A percentile compares a stretch with the other conserved stretches of the same genome.
These are phyloP conservation scores for Catalaphyllia jardinei DNA, from an alignment of 64 coral and sea anemone genomes.

Conservation along the genomic window DNA sequence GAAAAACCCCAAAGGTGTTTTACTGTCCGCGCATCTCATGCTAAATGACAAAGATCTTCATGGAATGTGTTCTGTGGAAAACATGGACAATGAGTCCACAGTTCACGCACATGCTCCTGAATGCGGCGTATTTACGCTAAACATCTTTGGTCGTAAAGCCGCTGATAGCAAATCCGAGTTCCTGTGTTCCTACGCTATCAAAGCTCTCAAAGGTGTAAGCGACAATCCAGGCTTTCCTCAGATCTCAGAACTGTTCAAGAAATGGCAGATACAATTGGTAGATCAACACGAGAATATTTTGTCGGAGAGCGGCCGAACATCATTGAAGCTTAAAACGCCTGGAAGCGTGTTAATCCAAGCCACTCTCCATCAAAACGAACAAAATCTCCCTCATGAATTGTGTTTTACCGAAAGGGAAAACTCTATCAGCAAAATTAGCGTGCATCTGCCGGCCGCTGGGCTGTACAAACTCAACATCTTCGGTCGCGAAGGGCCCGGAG, in stretches of 20 bases:
- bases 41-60: conserved; percentile 5
- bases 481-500: conserved; percentile 31
- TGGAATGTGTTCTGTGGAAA: conserved; percentile 32
- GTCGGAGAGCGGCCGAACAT: conserved; percentile 17
- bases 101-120: conserved; percentile 18
- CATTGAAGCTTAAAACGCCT: conserved; percentile 28
- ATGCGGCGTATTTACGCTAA: conserved; percentile 43
- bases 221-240: conserved; percentile 59
- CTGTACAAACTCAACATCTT: conserved; percentile 58
- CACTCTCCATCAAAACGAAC: conserved; percentile 12
- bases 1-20: conserved; percentile 9
- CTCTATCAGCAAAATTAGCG: conserved; percentile 5
- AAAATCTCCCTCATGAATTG: conserved; percentile 21
- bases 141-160: conserved; percentile 34
- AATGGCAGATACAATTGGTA: conserved; percentile 37
- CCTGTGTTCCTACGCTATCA: conserved; percentile 46
- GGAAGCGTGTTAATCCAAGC: conserved; percentile 16
- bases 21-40: conserved; percentile 7
- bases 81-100: neutral
- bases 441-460: conserved; percentile 35
- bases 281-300: conserved; percentile 53
- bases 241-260: conserved; percentile 26
- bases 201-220: conserved; percentile 7
- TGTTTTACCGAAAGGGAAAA: conserved; percentile 22
- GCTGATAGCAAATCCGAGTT: neutral